Evolutionary conservation across 1,140 invertebrate species (phyloP), one percentile per base, ranked within the genome.

Genomic region (Trichonephila inaurata): DNA sequence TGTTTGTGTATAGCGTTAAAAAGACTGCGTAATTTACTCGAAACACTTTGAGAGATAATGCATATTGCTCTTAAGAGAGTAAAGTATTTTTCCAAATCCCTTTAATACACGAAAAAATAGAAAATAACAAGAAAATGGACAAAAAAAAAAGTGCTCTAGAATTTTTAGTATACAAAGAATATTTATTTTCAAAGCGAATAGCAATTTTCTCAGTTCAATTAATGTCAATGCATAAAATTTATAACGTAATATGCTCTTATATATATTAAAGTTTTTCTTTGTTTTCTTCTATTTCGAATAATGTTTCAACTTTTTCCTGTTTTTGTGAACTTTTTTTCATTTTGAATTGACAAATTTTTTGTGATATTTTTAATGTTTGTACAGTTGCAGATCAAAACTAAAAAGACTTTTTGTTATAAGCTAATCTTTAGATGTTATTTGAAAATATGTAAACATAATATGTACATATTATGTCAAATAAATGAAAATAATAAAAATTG

Each of bases 201-300:
- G 72, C 72, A 28, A 40, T 77, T 77, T 24, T 77, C 33, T 3
- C 72, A 28, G 8, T 16, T 28, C 72, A 24, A 8, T 77, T 77
- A 77, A 77, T 77, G 72, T 28, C 72, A 40, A 28, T 77, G n/a
- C 24, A 77, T 33, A 28, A 77, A 77, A 77, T 77, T 77, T 77
- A 77, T 16, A 77, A 77, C 33, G 72, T 18, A 28, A 77, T 77
- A 77, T 12, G 21, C 72, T 28, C 72, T 33, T 77, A 77, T 77
- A 16, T 24, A n/a, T 77, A 77, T 77, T 77, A 77, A 77, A 77
- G n/a, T 28, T 24, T 10, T 24, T 24, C 16, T 0, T n/a, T 18
- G 6, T 64, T 64, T 64, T 64, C 62, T 19, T 64, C 0, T 21
- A 19, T 64, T 64, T 18, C 18, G 62, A 62, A 6, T 64, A 64